Evolutionary conservation across 1,140 invertebrate genomes (phyloP).

Genomic region (Drosophila willistoni): DNA sequence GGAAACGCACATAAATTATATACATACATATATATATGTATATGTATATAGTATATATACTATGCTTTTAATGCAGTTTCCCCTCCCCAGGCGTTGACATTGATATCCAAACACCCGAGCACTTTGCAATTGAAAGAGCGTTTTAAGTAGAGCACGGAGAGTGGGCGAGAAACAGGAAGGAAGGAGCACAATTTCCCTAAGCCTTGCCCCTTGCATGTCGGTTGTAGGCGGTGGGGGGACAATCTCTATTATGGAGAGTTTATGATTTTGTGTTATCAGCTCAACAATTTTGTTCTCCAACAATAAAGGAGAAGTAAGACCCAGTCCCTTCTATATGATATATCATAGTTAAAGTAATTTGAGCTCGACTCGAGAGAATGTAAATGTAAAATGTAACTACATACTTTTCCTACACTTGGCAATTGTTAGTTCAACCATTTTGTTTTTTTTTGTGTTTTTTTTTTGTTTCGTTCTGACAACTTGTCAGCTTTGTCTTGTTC

Average conservation of each 20-base stretch:
- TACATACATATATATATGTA: not conserved
- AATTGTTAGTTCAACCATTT: constrained; percentile 11
- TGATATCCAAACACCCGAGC: constrained; percentile 8
- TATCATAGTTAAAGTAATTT: too few relatives aligned
- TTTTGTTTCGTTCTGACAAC: not conserved
- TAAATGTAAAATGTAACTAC: too few relatives aligned
- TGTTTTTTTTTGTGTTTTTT: too few relatives aligned
- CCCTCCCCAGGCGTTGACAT: not conserved
- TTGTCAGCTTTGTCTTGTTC: constrained; percentile 2
- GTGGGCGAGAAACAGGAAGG: constrained; percentile 2
- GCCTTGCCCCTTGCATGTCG: too few relatives aligned
- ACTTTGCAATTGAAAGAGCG: constrained; percentile 6
- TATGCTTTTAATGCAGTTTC: not conserved
- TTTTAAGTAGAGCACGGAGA: not conserved
- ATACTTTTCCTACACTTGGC: not conserved
- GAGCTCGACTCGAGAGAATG: too few relatives aligned
- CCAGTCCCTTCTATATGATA: too few relatives aligned
- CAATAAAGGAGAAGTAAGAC: too few relatives aligned
- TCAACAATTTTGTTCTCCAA: too few relatives aligned
- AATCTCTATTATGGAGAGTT: too few relatives aligned
- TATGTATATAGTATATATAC: not conserved
- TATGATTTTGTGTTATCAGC: too few relatives aligned
- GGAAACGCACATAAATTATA: constrained; percentile 1
- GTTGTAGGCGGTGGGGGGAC: too few relatives aligned
- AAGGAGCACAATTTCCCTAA: too few relatives aligned